Conservation (phyloP, 92 coral and sea anemone species). For the Bergia puertoricense region DNA sequence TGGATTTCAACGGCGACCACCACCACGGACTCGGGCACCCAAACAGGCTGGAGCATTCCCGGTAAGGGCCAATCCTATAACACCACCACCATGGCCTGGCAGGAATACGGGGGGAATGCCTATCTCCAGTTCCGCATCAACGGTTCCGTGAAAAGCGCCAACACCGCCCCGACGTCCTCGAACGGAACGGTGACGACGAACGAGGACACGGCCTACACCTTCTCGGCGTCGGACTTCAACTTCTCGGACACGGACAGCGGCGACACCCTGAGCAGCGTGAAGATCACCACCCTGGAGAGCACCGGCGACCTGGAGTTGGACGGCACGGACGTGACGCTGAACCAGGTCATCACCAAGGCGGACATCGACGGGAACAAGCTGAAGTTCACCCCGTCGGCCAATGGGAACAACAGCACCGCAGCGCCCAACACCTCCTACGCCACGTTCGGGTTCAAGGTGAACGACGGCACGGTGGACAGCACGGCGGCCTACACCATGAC, state of each 20-base stretch:
- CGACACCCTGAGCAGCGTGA: neutral
- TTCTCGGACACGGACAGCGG: neutral
- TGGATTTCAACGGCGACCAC: neutral
- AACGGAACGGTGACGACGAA: neutral
- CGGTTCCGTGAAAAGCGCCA: neutral
- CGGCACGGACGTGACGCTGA: neutral
- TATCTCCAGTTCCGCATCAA: neutral
- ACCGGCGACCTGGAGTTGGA: neutral
- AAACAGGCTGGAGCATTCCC: conserved; percentile 15
- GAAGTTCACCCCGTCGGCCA: neutral
- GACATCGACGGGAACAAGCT: neutral
- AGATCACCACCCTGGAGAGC: neutral
- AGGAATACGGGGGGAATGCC: neutral
- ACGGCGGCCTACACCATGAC: conserved; percentile 7
- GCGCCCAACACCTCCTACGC: no score
- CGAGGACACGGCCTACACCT: conserved; percentile 1
- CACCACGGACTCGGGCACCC: conserved; percentile 18
- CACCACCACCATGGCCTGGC: conserved; percentile 14
- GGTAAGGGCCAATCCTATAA: neutral
- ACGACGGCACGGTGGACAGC: neutral
- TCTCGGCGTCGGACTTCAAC: conserved; percentile 1
- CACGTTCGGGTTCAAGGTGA: no score
- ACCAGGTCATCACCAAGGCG: neutral
- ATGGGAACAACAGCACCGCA: neutral
- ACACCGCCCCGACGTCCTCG: neutral